Conservation (phyloP, 2,797 vertebrate species). For the Craterocephalus amniculus region DNA sequence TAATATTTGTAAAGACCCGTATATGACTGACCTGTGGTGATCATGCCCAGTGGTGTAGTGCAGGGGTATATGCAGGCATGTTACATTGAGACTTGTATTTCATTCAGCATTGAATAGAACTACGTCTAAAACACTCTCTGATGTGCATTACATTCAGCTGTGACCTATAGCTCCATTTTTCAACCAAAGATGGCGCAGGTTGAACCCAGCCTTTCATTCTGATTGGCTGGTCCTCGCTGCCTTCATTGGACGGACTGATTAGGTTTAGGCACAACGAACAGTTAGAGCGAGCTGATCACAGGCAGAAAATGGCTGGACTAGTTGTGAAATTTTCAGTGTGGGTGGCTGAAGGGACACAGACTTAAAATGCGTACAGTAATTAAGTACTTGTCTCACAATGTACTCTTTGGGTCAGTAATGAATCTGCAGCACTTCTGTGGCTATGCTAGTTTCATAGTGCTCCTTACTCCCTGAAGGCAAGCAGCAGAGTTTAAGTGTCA, state of each 20-base stretch:
- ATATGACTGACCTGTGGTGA: slow-evolving; percentile 47
- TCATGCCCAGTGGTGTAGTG: slow-evolving; percentile 4
- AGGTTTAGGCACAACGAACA: slow-evolving; percentile 5
- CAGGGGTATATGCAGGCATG: neutral
- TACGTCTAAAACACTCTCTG: neutral
- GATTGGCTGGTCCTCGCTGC: neutral
- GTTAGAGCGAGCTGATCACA: neutral
- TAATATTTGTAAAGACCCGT: slow-evolving; percentile 43
- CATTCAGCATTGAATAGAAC: neutral
- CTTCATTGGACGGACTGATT: neutral
- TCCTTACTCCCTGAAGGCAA: slow-evolving; percentile 2
- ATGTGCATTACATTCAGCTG: slow-evolving; percentile 3
- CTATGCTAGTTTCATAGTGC: neutral
- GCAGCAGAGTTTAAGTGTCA: slow-evolving; percentile 4
- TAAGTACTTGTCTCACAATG: neutral
- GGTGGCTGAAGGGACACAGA: neutral
- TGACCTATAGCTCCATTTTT: neutral
- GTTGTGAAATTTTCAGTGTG: neutral
- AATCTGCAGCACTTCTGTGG: neutral
- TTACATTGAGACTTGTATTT: neutral
- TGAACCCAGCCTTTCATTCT: neutral
- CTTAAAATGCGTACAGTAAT: neutral
- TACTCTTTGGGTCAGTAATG: neutral
- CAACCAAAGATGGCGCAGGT: neutral
- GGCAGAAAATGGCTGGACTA: neutral